Percentiles rank a stretch among this genome's conserved stretches.
These are phyloP conservation scores for Arctocebus calabarensis DNA, from an alignment of 2,797 vertebrate species.

Conservation along the genomic window DNA sequence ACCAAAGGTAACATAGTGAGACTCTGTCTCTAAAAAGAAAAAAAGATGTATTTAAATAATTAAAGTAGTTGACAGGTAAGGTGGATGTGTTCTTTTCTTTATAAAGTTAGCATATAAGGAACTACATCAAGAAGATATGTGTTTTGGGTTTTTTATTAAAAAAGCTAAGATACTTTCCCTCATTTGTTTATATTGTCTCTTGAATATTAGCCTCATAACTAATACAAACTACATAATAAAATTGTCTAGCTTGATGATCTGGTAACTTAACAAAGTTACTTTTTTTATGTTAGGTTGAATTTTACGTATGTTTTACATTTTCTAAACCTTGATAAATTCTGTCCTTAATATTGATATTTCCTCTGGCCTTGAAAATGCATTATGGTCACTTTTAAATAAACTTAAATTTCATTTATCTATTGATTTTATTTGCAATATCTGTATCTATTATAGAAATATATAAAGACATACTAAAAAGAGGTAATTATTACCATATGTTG, in stretches of 20 bases:
- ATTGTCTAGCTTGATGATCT: neutral
- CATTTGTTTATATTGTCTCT: neutral
- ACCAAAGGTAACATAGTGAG: too few species aligned
- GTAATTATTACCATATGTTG: neutral
- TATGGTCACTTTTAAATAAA: constrained; percentile 52
- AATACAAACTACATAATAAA: neutral
- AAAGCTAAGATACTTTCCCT: neutral
- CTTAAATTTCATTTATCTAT: constrained; percentile 66
- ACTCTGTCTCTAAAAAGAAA: too few species aligned
- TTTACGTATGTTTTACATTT: neutral
- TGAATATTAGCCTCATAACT: neutral
- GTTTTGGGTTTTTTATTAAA: neutral
- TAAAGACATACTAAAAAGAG: neutral
- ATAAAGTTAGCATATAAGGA: neutral
- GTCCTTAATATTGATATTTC: constrained; percentile 72
- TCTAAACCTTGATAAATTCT: neutral
- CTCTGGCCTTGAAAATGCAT: constrained; percentile 57
- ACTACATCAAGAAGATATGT: neutral
- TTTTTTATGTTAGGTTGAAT: neutral
- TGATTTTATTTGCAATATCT: constrained; percentile 63
- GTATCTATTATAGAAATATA: constrained; percentile 31
- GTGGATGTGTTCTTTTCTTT: neutral
- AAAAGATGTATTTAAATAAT: neutral
- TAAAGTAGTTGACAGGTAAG: neutral
- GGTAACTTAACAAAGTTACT: neutral